Evolutionary conservation across 1,140 invertebrate genomes (phyloP).

Genomic region (Centruroides vittatus): DNA sequence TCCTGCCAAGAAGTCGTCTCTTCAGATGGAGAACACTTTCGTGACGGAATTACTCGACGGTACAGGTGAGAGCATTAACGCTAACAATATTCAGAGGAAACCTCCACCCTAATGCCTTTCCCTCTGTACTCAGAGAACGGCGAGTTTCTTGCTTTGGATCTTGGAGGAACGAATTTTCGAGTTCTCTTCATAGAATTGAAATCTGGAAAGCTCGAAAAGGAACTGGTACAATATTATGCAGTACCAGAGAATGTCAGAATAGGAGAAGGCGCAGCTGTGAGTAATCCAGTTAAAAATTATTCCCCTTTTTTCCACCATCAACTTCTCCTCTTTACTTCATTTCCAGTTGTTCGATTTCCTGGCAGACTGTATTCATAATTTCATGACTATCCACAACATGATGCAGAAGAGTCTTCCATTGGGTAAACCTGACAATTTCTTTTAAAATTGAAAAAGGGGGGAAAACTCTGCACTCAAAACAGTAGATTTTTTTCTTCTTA

Average conservation of each 20-base stretch:
- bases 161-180: slow-evolving; percentile 65
- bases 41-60: slow-evolving; percentile 20
- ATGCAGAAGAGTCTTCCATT: slow-evolving; percentile 42
- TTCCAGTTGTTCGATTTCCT: slow-evolving; percentile 55
- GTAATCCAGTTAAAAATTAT: no score
- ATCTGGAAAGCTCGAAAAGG: slow-evolving; percentile 38
- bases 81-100: no score
- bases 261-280: no score
- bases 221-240: slow-evolving; percentile 42
- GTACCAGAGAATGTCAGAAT: slow-evolving; percentile 39
- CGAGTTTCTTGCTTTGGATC: slow-evolving; percentile 54
- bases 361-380: slow-evolving; percentile 54
- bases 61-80: no score
- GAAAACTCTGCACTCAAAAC: no score
- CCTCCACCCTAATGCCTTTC: background rate
- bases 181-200: slow-evolving; percentile 46
- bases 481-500: slow-evolving; percentile 28
- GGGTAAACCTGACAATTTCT: slow-evolving; percentile 28
- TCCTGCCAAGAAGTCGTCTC: slow-evolving; percentile 33
- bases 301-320: no score
- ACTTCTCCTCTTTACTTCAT: background rate
- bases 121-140: slow-evolving; percentile 49
- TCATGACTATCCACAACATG: slow-evolving; percentile 42
- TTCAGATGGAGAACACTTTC: slow-evolving; percentile 51
- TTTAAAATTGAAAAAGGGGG: no score